These are phyloP conservation scores for Lordiphosa mommai DNA, from an alignment of 1,140 invertebrate species.

Conservation along the genomic window DNA sequence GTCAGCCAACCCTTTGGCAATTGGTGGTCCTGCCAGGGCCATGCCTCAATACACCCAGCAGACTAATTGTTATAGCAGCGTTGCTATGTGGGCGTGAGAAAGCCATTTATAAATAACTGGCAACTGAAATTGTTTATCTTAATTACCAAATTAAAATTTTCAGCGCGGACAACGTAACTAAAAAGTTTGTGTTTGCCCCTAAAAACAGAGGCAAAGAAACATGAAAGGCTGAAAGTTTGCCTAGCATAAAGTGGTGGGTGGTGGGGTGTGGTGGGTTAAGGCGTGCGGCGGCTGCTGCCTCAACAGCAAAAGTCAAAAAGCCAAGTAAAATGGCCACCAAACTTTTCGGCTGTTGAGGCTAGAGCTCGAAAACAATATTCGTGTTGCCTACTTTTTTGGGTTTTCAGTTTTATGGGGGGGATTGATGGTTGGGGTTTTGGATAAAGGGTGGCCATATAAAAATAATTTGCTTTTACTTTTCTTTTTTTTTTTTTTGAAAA, in stretches of 20 bases:
- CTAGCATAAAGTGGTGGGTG: slow-evolving; percentile 3
- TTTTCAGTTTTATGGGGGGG: slow-evolving; percentile 9
- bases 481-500: slow-evolving; percentile 44
- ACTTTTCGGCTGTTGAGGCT: slow-evolving; percentile 25
- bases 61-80: slow-evolving; percentile 42
- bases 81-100: slow-evolving; percentile 1
- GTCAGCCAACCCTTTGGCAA: slow-evolving; percentile 27
- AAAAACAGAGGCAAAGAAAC: slow-evolving; percentile 28
- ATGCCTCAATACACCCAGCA: too few relatives aligned
- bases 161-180: slow-evolving; percentile 45
- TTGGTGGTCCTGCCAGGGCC: slow-evolving; percentile 4
- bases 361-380: slow-evolving; percentile 14
- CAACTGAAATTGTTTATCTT: slow-evolving; percentile 75
- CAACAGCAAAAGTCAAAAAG: slow-evolving; percentile 41
- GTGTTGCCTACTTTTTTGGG: slow-evolving; percentile 43
- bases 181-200: slow-evolving; percentile 39
- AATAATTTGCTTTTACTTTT: slow-evolving; percentile 16
- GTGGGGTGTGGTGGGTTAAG: too few relatives aligned
- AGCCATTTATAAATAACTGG: slow-evolving; percentile 60
- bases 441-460: slow-evolving; percentile 30
- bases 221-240: slow-evolving; percentile 39
- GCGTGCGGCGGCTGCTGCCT: slow-evolving; percentile 7
- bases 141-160: slow-evolving; percentile 78
- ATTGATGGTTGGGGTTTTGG: not conserved
- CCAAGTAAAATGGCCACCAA: slow-evolving; percentile 48